phyloP scores from a whole-genome alignment of 2,113 vertebrate species.

The Zosterops hypoxanthus region DNA sequence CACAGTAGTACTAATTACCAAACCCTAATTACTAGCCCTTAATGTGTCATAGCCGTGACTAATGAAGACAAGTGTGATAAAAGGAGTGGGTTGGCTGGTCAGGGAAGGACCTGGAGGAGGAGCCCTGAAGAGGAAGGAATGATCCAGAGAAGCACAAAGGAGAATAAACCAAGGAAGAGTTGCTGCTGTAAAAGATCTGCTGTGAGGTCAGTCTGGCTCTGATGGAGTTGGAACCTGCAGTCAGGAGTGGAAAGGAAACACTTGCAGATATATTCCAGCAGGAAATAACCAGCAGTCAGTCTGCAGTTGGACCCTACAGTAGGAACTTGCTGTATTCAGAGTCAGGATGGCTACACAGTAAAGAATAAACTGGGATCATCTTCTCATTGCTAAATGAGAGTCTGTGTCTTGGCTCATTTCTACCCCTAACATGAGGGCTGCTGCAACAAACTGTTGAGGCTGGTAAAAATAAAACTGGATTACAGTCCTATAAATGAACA shows the following conservation, averaged over 20 bases:
- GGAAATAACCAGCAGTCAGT: background rate
- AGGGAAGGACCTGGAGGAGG: background rate
- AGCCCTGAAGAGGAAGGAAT: background rate
- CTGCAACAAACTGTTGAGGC: background rate
- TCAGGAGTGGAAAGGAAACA: background rate
- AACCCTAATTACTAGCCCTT: background rate
- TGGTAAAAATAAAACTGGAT: background rate
- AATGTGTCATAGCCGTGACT: background rate
- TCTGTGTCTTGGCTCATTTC: background rate
- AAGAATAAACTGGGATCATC: background rate
- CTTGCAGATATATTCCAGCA: background rate
- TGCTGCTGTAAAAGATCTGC: background rate
- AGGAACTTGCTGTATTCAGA: background rate
- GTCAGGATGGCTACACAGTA: background rate
- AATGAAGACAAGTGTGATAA: background rate
- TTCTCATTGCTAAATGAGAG: background rate
- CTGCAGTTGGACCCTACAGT: background rate
- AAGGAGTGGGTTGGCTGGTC: background rate
- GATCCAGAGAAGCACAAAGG: no score
- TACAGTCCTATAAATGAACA: background rate
- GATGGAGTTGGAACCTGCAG: background rate
- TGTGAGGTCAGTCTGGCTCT: background rate
- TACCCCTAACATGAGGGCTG: background rate
- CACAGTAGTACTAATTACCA: background rate
- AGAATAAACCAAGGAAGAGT: background rate